Percentiles rank a stretch among this genome's conserved stretches.
phyloP scores from a whole-genome alignment of 2,888 invertebrate species.

The Rhingia campestris region DNA sequence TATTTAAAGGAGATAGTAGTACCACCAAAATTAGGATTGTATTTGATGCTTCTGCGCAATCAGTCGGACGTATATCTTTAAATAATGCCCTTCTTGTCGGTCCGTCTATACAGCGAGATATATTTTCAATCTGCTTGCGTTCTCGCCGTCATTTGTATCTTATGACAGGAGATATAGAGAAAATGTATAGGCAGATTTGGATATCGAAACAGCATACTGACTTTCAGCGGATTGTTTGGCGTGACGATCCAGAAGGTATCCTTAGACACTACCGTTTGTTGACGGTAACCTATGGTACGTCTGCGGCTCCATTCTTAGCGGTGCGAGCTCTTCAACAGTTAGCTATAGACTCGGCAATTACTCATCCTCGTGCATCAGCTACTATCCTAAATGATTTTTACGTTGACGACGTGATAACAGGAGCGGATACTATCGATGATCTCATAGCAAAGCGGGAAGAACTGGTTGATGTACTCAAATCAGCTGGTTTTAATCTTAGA shows the following conservation, averaged over 20 bases:
- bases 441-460: neutral
- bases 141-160: neutral
- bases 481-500: constrained; percentile 5
- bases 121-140: neutral
- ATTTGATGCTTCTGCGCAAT: too few relatives aligned
- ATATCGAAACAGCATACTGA: neutral
- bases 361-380: constrained; percentile 57
- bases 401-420: constrained; percentile 73
- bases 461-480: neutral
- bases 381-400: constrained; percentile 71
- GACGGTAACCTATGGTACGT: constrained; percentile 47
- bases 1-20: constrained; percentile 14
- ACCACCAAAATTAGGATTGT: neutral
- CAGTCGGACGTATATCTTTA: too few relatives aligned
- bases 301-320: constrained; percentile 60
- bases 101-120: too few relatives aligned
- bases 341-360: constrained; percentile 49
- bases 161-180: constrained; percentile 1
- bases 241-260: neutral
- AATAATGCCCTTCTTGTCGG: too few relatives aligned
- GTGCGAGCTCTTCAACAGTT: constrained; percentile 62
- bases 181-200: neutral
- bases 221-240: constrained; percentile 55
- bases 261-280: neutral
- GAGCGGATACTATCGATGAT: constrained; percentile 25